Evolutionary conservation across 2,797 vertebrate genomes (phyloP), one percentile per base, ranked within the genome.

Genomic region (Squalus acanthias): DNA sequence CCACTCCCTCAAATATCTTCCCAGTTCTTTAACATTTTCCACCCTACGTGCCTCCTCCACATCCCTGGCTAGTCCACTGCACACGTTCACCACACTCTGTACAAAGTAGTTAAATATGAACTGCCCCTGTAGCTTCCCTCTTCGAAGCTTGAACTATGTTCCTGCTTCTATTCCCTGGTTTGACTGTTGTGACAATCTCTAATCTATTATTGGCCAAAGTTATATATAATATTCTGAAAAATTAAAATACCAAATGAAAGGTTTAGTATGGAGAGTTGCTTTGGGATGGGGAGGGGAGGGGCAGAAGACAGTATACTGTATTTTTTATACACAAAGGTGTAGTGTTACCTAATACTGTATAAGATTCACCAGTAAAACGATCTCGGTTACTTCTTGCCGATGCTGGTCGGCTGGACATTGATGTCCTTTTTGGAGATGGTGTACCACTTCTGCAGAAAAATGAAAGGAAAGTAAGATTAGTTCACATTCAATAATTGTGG

Each of bases 281-380:
- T 63, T 7, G 60, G 60, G 60, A 63, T 63, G 5, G 53, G 60
- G 9, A 63, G 60, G 60, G 0, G 29, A 29, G 29, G 24, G 15
- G 5, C 65, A 69, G 10, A 13, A 26, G 67, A 29, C 33, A 95
- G n/a, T 22, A 39, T 60, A n/a, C 15, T 69, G 91, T 29, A 39
- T 26, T 67, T 70, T 17, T 95, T 33, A 70, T 72, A 95, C 26
- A 50, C 20, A 95, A 96, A 17, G 96, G 87, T 13, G 53, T 29
- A 8, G n/a, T 13, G 97, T 97, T 98, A 99, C 99, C 99, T 96
- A 99, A 97, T 4, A 99, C 99, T 8, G 99, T 99, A 97, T 99
- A 99, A 0, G 99, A 99, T 97, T 99, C 99, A 95, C 99, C 99
- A 50, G 98, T 98, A 95, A 99, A 99, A 63, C 98, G 98, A 96